A percentile compares a stretch with the other conserved stretches of the same genome.
Evolutionary conservation across 2,113 vertebrate genomes (phyloP).

Genomic region (Numida meleagris): DNA sequence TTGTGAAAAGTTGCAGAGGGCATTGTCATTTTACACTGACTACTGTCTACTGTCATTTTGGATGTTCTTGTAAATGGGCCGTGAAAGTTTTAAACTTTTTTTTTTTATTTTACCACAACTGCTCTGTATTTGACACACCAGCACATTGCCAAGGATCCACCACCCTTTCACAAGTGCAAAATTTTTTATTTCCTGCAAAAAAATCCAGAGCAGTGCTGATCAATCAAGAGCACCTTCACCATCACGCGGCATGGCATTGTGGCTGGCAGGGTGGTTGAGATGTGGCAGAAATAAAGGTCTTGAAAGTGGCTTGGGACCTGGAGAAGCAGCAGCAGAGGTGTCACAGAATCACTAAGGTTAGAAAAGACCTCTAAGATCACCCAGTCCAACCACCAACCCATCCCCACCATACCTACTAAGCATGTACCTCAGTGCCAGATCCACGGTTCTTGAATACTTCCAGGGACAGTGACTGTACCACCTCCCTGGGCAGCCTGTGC

Average conservation of each 20-base stretch:
- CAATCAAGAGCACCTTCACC: not conserved
- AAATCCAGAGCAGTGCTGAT: not conserved
- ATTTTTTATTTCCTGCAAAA: not conserved
- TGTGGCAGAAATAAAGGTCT: not conserved
- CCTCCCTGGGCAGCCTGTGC: too few relatives aligned
- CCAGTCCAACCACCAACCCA: too few relatives aligned
- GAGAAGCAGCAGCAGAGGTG: not conserved
- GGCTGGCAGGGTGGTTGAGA: not conserved
- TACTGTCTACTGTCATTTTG: fast-evolving
- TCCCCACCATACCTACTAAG: too few relatives aligned
- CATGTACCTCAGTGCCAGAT: too few relatives aligned
- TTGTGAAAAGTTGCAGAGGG: fast-evolving
- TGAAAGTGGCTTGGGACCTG: not conserved
- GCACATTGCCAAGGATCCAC: not conserved
- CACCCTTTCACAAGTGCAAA: fast-evolving
- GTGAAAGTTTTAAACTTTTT: not conserved
- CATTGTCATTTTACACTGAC: not conserved
- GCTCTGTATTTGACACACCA: not conserved
- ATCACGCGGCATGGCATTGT: fast-evolving
- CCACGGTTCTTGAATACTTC: too few relatives aligned
- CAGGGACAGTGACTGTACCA: too few relatives aligned
- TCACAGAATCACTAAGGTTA: not conserved
- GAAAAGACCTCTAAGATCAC: too few relatives aligned
- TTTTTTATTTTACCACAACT: not conserved
- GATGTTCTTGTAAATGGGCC: fast-evolving